Base-by-base conservation (phyloP, 2,888 invertebrate species). In the Agriopis leucophaearia region DNA sequence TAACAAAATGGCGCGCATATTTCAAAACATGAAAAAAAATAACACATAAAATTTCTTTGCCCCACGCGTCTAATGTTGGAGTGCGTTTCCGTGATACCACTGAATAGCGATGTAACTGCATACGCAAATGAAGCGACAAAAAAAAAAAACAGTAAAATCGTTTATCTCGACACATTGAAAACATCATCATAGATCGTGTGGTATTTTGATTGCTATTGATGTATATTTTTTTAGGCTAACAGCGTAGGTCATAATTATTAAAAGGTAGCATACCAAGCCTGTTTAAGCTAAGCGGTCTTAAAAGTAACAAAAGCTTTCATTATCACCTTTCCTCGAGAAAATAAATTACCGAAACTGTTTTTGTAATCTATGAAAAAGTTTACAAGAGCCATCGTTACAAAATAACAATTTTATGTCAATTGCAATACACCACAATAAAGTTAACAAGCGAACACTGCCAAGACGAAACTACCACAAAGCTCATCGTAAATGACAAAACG, bases 1-100 rank as follows among this genome's bases (percentile, higher is more conserved):
- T 94, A 93, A 91, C 84, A 83, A 89, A 93, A 93, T 91, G 90
- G 91, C 87, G 90, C 87, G 90, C 93, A 93, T 93, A 94, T 93
- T 93, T 94, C 93, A 93, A 92, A 93, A 93, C 93, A 92, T 92
- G 88, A 89, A 91, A 91, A 90, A 87, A 89, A 88, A 90, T 69
- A 69, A 90, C 88, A 92, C 91, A 92, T 91, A 92, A 93, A 93
- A 83, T 83, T 90, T 91, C 91, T 90, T 91, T 88, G 85, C 88
- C 88, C 90, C 88, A 86, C 88, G 90, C 88, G 84, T 90, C 90
- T 93, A 92, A 91, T 91, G 88, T 84, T 81, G 77, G 79, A 66
- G 81, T 63, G 74, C 72, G 87, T 88, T 86, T 87, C 82, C 93
- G 84, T 78, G 88, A 82, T 71, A 51, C 10, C 35, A 1, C 3